These are phyloP conservation scores for Euclidia mi DNA, from an alignment of 2,888 invertebrate genomes.

Conservation along the genomic window DNA sequence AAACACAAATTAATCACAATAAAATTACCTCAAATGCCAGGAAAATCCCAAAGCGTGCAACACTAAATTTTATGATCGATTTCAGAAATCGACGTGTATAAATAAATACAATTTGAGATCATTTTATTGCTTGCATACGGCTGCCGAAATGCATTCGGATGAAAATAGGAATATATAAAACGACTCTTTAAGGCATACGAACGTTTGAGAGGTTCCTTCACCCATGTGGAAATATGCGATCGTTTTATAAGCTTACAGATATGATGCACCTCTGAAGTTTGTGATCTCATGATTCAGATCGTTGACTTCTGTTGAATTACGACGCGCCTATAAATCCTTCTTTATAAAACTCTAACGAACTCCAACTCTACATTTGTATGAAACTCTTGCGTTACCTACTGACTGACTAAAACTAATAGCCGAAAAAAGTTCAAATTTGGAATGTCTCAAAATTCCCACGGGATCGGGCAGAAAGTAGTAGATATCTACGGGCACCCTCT, in stretches of 20 bases:
- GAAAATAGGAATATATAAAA: slow-evolving; percentile 64
- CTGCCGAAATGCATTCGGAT: slow-evolving; percentile 60
- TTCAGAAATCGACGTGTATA: slow-evolving; percentile 78
- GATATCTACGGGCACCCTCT: too few relatives aligned
- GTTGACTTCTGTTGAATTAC: too few relatives aligned
- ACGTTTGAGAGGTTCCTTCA: slow-evolving; percentile 45
- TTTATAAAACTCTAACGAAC: too few relatives aligned
- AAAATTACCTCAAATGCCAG: slow-evolving; percentile 9
- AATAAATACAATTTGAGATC: slow-evolving; percentile 81
- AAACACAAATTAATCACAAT: neutral
- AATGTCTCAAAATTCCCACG: too few relatives aligned
- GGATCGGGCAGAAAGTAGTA: too few relatives aligned
- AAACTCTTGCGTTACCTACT: too few relatives aligned
- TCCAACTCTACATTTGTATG: too few relatives aligned
- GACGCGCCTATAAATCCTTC: too few relatives aligned
- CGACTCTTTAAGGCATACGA: slow-evolving; percentile 54
- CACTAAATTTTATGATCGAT: slow-evolving; percentile 74
- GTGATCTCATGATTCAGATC: neutral
- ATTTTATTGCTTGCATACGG: slow-evolving; percentile 73
- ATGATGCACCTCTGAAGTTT: too few relatives aligned
- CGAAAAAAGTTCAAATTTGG: too few relatives aligned
- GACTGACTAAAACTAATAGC: too few relatives aligned
- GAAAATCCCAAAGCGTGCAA: slow-evolving; percentile 24
- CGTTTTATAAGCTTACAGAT: neutral
- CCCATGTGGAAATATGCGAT: slow-evolving; percentile 25